Evolutionary conservation across 2,797 vertebrate species (phyloP).

Genomic region (Melanogrammus aeglefinus): DNA sequence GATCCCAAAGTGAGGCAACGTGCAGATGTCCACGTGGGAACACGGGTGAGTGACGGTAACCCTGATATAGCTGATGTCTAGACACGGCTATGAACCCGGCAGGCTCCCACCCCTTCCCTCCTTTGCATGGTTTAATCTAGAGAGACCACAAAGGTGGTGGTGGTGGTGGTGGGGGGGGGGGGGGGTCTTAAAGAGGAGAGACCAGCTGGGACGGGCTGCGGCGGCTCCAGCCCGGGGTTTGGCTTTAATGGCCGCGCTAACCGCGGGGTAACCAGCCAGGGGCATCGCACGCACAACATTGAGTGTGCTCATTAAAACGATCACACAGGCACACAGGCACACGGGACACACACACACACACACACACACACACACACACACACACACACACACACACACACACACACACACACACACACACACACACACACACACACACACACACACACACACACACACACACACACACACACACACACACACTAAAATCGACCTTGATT

Average conservation of each 20-base stretch:
- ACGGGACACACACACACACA: background rate
- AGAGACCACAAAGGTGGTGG: background rate
- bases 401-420: background rate
- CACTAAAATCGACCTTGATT: conserved; percentile 7
- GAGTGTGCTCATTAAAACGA: background rate
- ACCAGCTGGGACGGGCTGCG: background rate
- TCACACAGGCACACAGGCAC: background rate
- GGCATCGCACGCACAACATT: background rate
- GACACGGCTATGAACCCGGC: background rate
- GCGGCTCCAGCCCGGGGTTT: background rate
- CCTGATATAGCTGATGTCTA: background rate
- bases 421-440: too few species aligned
- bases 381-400: background rate
- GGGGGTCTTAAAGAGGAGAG: background rate
- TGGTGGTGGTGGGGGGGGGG: too few species aligned
- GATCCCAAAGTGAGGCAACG: background rate
- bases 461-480: background rate
- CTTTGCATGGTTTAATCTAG: conserved; percentile 1
- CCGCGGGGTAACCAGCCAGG: background rate
- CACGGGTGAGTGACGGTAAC: background rate
- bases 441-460: background rate
- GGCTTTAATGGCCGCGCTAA: conserved; percentile 3
- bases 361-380: background rate
- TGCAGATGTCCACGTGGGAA: background rate
- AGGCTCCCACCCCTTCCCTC: background rate